Percentiles rank a stretch among this genome's conserved stretches.
phyloP scores from a whole-genome alignment of 1,140 invertebrate genomes.

The Tetragnatha versicolor region DNA sequence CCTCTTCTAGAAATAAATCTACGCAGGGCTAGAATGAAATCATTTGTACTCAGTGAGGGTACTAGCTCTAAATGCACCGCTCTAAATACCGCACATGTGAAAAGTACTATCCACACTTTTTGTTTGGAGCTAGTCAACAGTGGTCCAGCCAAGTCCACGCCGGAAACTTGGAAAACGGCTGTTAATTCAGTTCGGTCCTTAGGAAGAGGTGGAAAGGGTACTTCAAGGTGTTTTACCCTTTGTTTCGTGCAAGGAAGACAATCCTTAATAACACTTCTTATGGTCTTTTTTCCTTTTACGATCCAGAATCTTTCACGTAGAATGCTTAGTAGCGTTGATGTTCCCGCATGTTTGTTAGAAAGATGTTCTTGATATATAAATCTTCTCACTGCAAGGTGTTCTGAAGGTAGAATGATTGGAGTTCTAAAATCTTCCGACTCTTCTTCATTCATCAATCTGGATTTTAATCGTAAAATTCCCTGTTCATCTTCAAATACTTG shows the following conservation, averaged over 20 bases:
- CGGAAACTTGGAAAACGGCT: conserved; percentile 60
- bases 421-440: conserved; percentile 14
- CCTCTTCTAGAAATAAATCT: conserved; percentile 64
- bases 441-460: conserved; percentile 23
- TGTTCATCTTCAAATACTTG: conserved; percentile 12
- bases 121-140: conserved; percentile 56
- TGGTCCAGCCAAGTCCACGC: conserved; percentile 62
- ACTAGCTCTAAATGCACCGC: conserved; percentile 62
- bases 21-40: conserved; percentile 62
- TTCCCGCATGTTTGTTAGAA: conserved; percentile 18
- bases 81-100: conserved; percentile 43
- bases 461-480: conserved; percentile 4
- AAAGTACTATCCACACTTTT: conserved; percentile 29
- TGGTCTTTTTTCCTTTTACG: not conserved
- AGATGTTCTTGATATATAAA: conserved; percentile 29
- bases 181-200: conserved; percentile 57
- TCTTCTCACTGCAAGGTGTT: conserved; percentile 15
- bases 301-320: conserved; percentile 21
- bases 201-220: conserved; percentile 55
- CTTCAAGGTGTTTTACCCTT: not conserved
- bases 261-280: conserved; percentile 1
- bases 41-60: conserved; percentile 60
- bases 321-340: conserved; percentile 4
- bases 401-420: conserved; percentile 18
- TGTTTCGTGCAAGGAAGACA: conserved; percentile 5